A percentile compares a stretch with the other conserved stretches of the same genome.
Conservation (phyloP, 2,113 vertebrate genomes). For the Conger conger region DNA sequence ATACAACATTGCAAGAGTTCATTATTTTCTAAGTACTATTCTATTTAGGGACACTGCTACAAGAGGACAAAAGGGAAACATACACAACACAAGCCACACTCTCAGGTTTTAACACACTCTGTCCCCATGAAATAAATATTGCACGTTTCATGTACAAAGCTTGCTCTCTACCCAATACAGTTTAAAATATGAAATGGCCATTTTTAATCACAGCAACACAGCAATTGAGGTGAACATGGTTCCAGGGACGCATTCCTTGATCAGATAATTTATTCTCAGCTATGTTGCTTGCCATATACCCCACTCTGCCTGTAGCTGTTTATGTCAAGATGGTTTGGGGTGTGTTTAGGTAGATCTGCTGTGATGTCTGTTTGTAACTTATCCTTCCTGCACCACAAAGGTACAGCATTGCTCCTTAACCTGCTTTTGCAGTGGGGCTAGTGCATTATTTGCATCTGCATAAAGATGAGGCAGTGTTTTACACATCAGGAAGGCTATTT, state of each 20-base stretch:
- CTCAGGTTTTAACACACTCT: constrained; percentile 60
- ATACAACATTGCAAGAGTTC: constrained; percentile 3
- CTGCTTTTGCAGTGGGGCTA: not conserved
- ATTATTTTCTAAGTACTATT: constrained; percentile 51
- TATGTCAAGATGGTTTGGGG: constrained; percentile 49
- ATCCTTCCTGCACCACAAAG: constrained; percentile 12
- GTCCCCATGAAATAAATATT: constrained; percentile 76
- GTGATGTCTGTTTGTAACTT: constrained; percentile 15
- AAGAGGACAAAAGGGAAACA: constrained; percentile 27
- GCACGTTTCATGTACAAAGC: constrained; percentile 70
- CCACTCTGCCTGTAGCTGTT: constrained; percentile 52
- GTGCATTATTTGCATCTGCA: too few species aligned
- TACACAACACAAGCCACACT: constrained; percentile 51
- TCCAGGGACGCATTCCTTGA: constrained; percentile 53
- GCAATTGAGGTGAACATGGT: constrained; percentile 50
- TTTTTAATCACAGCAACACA: constrained; percentile 51
- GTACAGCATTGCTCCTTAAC: not conserved
- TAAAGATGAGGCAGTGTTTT: not conserved
- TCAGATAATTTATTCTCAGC: constrained; percentile 52
- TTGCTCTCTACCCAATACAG: constrained; percentile 57
- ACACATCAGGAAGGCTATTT: constrained; percentile 20
- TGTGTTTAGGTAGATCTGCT: constrained; percentile 46
- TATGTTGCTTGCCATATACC: constrained; percentile 51
- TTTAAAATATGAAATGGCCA: constrained; percentile 69
- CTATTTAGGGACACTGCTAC: constrained; percentile 51